Conservation (phyloP, 2,888 invertebrate species). For the Andricus curvator region DNA sequence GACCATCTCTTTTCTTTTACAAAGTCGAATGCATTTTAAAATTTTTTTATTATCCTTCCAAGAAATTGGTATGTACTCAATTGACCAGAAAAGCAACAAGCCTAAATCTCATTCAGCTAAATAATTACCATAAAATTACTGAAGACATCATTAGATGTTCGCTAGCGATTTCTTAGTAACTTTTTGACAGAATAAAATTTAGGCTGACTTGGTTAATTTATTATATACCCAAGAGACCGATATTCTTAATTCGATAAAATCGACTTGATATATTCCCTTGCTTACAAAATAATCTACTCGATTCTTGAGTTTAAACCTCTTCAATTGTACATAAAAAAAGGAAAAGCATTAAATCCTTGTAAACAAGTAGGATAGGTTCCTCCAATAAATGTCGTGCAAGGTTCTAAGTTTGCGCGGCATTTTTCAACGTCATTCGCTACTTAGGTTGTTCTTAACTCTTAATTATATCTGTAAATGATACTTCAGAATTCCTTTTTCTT, state of each 20-base stretch:
- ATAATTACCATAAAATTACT: too few species aligned
- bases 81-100: too few species aligned
- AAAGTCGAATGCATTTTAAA: too few species aligned
- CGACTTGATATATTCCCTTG: background rate
- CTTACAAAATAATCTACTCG: background rate
- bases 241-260: background rate
- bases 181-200: background rate
- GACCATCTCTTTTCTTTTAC: too few species aligned
- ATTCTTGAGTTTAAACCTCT: background rate
- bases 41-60: too few species aligned
- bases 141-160: too few species aligned
- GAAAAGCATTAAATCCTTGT: background rate
- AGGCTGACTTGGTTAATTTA: background rate
- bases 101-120: too few species aligned
- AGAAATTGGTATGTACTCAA: too few species aligned
- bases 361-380: background rate
- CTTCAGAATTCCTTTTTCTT: slow-evolving; percentile 28
- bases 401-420: background rate
- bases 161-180: too few species aligned
- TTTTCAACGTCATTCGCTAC: background rate
- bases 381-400: background rate
- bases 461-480: slow-evolving; percentile 22
- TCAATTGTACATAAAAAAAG: background rate
- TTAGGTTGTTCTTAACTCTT: background rate
- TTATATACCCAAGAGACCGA: background rate